Evolutionary conservation across 2,888 invertebrate species (phyloP).

Genomic region (Blera fallax): DNA sequence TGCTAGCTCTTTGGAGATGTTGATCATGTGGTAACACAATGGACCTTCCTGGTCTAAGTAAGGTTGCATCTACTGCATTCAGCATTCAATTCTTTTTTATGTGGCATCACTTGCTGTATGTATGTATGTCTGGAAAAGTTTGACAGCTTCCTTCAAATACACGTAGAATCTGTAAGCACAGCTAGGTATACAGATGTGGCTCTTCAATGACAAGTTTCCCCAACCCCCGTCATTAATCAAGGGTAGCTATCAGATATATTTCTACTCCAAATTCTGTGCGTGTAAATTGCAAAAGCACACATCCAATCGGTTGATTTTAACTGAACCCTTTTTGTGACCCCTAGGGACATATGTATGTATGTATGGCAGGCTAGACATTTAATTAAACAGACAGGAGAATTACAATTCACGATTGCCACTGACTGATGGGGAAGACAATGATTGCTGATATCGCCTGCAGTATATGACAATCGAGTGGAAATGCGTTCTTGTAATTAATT

Average conservation of each 20-base stretch:
- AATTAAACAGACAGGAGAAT: slow-evolving; percentile 46
- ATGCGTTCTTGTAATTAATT: not conserved
- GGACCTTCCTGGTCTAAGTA: too few relatives aligned
- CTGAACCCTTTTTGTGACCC: slow-evolving; percentile 37
- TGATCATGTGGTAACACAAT: too few relatives aligned
- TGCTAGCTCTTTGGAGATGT: too few relatives aligned
- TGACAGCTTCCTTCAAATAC: too few relatives aligned
- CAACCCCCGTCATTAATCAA: not conserved
- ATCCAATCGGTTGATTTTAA: not conserved
- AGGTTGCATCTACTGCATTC: too few relatives aligned
- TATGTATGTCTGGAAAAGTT: too few relatives aligned
- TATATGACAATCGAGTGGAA: slow-evolving; percentile 21
- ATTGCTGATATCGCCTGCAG: slow-evolving; percentile 28
- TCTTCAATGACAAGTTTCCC: too few relatives aligned
- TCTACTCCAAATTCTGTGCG: not conserved
- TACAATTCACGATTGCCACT: not conserved
- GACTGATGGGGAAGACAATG: slow-evolving; percentile 38
- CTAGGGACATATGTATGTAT: slow-evolving; percentile 34
- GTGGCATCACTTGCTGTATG: too few relatives aligned
- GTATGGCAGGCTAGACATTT: slow-evolving; percentile 41
- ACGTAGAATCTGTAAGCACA: too few relatives aligned
- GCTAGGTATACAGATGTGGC: too few relatives aligned
- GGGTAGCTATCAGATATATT: not conserved
- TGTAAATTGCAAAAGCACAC: not conserved
- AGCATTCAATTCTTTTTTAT: too few relatives aligned